Evolutionary conservation across 2,888 invertebrate genomes (phyloP).

Genomic region (Cremastinae sp.): DNA sequence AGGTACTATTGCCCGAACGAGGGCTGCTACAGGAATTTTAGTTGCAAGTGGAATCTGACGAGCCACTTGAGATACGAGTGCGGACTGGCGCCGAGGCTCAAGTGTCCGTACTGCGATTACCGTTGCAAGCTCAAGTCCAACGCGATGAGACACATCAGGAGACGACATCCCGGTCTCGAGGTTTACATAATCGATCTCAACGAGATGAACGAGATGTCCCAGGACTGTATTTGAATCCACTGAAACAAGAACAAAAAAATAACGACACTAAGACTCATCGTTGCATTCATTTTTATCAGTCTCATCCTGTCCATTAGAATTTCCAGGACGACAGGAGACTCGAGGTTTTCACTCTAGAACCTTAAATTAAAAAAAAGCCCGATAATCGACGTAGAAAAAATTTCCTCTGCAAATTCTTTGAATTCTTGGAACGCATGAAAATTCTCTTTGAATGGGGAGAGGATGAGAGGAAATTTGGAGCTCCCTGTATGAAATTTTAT

Average conservation of each 20-base stretch:
- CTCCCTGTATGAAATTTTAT: too few species aligned
- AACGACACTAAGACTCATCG: too few species aligned
- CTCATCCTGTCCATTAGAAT: too few species aligned
- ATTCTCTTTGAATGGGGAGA: not conserved
- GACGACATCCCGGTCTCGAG: constrained; percentile 65
- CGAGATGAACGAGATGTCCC: not conserved
- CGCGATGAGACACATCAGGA: constrained; percentile 71
- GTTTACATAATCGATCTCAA: constrained; percentile 68
- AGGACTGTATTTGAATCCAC: too few species aligned
- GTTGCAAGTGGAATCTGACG: constrained; percentile 69
- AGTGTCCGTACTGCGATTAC: constrained; percentile 73
- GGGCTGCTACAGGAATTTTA: constrained; percentile 62
- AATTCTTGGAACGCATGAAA: constrained; percentile 9
- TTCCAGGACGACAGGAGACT: too few species aligned
- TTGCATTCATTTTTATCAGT: too few species aligned
- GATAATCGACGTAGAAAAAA: too few species aligned
- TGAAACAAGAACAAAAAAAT: too few species aligned
- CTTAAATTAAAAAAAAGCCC: too few species aligned
- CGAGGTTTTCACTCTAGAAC: too few species aligned
- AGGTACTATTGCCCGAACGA: constrained; percentile 49
- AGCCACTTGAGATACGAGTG: constrained; percentile 76
- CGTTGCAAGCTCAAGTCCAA: constrained; percentile 70
- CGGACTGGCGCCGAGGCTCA: constrained; percentile 75
- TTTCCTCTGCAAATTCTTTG: constrained; percentile 30
- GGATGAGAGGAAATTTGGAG: too few species aligned